phyloP scores from a whole-genome alignment of 2,888 invertebrate species.

The Stenurella melanura region DNA sequence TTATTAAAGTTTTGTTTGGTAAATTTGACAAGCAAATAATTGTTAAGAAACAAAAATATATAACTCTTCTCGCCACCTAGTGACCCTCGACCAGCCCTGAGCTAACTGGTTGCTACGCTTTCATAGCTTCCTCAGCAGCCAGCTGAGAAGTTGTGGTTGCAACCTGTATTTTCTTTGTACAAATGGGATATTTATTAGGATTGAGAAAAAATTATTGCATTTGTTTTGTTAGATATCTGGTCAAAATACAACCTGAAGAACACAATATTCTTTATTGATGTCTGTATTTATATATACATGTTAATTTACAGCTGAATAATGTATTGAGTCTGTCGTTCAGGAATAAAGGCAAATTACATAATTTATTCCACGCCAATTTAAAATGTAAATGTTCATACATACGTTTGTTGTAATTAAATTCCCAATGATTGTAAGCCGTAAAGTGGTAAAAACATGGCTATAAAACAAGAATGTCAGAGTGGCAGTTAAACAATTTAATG shows the following conservation, averaged over 20 bases:
- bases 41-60: too few relatives aligned
- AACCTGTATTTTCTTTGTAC: too few relatives aligned
- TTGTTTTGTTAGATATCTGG: not conserved
- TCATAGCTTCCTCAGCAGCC: too few relatives aligned
- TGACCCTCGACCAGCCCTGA: too few relatives aligned
- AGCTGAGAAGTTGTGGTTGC: too few relatives aligned
- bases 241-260: not conserved
- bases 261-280: not conserved
- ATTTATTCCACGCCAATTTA: constrained; percentile 14
- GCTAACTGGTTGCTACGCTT: too few relatives aligned
- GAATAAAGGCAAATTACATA: not conserved
- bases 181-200: too few relatives aligned
- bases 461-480: constrained; percentile 23
- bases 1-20: too few relatives aligned
- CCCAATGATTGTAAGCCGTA: constrained; percentile 14
- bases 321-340: constrained; percentile 1
- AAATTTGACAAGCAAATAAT: too few relatives aligned
- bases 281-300: not conserved
- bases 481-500: constrained; percentile 27
- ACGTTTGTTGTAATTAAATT: constrained; percentile 22
- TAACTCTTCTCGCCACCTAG: too few relatives aligned
- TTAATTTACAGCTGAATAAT: not conserved
- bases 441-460: constrained; percentile 18
- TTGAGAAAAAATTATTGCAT: not conserved
- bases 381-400: constrained; percentile 22